A percentile compares a stretch with the other conserved stretches of the same genome.
phyloP scores from a whole-genome alignment of 2,888 invertebrate species.

The Lydus trimaculatus region DNA sequence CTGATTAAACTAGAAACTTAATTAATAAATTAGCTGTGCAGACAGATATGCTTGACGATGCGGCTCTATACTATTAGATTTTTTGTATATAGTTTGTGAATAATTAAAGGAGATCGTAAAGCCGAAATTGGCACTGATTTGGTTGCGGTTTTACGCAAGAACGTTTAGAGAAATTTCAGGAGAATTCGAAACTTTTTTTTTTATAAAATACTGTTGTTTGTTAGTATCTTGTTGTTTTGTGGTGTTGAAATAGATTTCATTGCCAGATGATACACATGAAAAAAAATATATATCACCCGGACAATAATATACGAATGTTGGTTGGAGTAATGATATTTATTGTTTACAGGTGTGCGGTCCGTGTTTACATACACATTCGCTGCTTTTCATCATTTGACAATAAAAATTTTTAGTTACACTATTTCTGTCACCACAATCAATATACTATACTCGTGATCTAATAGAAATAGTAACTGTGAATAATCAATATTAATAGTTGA shows the following conservation, averaged over 20 bases:
- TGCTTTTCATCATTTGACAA: constrained; percentile 11
- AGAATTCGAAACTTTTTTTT: neutral
- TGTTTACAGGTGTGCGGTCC: constrained; percentile 12
- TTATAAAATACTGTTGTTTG: neutral
- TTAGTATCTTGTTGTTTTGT: neutral
- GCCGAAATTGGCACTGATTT: neutral
- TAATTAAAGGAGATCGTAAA: neutral
- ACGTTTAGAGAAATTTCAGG: neutral
- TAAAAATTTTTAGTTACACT: constrained; percentile 5
- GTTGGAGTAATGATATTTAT: constrained; percentile 8
- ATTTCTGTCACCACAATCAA: neutral
- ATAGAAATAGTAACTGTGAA: neutral
- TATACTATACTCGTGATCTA: neutral
- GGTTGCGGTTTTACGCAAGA: neutral
- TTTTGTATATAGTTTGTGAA: neutral
- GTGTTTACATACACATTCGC: constrained; percentile 7
- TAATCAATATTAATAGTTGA: neutral
- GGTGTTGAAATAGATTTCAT: constrained; percentile 11
- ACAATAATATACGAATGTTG: constrained; percentile 6
- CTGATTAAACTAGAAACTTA: constrained; percentile 39
- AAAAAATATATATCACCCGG: constrained; percentile 7
- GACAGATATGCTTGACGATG: constrained; percentile 6
- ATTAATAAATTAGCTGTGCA: constrained; percentile 36
- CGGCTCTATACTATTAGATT: neutral
- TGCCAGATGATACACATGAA: constrained; percentile 10